A percentile compares a stretch with the other conserved stretches of the same genome.
Conservation (phyloP, 2,888 invertebrate species). For the Melangyna quadrimaculata region DNA sequence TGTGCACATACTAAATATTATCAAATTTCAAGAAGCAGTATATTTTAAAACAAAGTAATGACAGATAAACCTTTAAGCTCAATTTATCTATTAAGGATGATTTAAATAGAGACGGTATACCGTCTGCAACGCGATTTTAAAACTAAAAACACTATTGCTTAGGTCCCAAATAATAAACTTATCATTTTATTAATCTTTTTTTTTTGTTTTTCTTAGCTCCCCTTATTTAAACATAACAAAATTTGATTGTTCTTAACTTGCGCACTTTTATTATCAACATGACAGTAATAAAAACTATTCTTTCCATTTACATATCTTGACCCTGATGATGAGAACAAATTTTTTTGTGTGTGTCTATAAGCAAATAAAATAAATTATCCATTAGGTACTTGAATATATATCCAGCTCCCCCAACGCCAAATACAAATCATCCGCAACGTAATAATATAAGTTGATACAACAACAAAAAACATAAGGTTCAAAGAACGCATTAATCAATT, state of each 20-base stretch:
- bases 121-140: background rate
- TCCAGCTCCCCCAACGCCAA: too few species aligned
- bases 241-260: background rate
- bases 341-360: background rate
- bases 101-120: background rate
- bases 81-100: background rate
- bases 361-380: background rate
- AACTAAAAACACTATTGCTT: background rate
- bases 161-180: background rate
- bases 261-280: background rate
- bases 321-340: background rate
- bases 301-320: constrained; percentile 3
- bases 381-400: background rate
- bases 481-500: constrained; percentile 33
- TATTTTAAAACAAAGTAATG: too few species aligned
- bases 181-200: background rate
- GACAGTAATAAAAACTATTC: constrained; percentile 2
- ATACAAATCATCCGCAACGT: background rate
- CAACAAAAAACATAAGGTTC: constrained; percentile 7
- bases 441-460: background rate
- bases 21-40: too few species aligned
- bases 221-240: background rate
- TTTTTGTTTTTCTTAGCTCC: background rate
- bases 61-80: background rate
- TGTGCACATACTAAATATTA: too few species aligned